Evolutionary conservation across 2,888 invertebrate species (phyloP), one percentile per base, ranked within the genome.

Genomic region (Cryptus armator): DNA sequence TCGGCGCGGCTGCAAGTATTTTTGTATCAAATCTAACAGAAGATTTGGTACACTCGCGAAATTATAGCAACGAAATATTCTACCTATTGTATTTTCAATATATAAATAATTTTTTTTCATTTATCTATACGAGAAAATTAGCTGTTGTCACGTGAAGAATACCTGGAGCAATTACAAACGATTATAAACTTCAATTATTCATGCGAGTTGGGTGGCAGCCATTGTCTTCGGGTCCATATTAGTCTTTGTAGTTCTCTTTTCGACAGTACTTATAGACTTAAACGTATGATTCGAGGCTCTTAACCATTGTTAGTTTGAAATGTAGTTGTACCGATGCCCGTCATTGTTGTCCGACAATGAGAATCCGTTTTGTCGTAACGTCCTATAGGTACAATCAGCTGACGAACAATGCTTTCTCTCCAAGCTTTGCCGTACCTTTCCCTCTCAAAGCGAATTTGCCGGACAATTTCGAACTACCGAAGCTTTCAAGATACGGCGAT

Each of bases 311-410:
- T 56, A 10, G 19, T 56, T 37, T 9, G 4, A 24, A 56, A 56
- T 24, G 56, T 12, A 56, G 24, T 24, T 56, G 19, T 56, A 56
- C 56, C 24, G 19, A 19, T 56, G 10, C 56, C 10, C 56, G 56
- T 56, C 56, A 56, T 56, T 56, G 56, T 56, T 56, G 19, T 56
- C 19, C 56, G 24, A 56, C 56, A 56, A 56, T 56, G 56, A 19
- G 19, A 10, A 56, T 56, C 56, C 56, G 56, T 56, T 24, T 56
- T 24, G 10, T 24, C n/a, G 19, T 56, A 56, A 56, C 56, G 56
- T 56, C 56, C 56, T 56, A 12, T 56, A 24, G 56, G 56, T 24
- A 56, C 12, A 56, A 56, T 56, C 56, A 24, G 56, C 56, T 12
- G n/a, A 9, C 24, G 56, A 56, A 56, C 56, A 56, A 56, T 56